Percentiles rank a stretch among this genome's conserved stretches.
Evolutionary conservation across 1,140 invertebrate genomes (phyloP).

Genomic region (Tetramorium simillimum): DNA sequence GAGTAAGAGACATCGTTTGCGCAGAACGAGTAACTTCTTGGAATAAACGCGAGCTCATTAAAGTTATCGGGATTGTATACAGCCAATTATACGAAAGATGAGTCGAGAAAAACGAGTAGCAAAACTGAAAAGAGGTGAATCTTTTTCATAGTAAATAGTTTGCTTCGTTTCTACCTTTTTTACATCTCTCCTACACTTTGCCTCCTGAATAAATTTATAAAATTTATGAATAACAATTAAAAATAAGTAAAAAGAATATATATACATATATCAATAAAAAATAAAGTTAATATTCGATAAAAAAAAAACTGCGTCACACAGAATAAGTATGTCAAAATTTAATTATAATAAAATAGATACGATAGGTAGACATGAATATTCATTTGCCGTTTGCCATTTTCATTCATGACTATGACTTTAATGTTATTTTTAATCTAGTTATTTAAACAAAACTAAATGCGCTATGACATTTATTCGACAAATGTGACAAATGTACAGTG

Average conservation of each 20-base stretch:
- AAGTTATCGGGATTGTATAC: conserved; percentile 11
- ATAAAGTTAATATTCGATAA: neutral
- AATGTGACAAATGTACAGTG: neutral
- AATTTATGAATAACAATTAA: neutral
- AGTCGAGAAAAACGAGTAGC: neutral
- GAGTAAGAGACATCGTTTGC: conserved; percentile 19
- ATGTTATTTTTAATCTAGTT: neutral
- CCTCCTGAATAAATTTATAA: neutral
- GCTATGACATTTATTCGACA: neutral
- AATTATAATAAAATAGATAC: neutral
- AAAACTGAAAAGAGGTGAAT: neutral
- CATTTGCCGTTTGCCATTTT: neutral
- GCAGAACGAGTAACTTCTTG: neutral
- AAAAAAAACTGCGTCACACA: neutral
- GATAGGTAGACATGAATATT: neutral
- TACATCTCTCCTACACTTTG: neutral
- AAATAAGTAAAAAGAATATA: neutral
- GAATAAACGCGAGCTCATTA: neutral
- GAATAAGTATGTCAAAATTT: neutral
- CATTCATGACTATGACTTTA: neutral
- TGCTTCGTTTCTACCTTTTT: neutral
- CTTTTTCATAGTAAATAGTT: neutral
- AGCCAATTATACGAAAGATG: conserved; percentile 18
- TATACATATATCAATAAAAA: neutral
- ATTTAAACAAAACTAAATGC: neutral